Base-by-base conservation (phyloP, 2,888 invertebrate genomes). In the Pegoplata infirma region DNA sequence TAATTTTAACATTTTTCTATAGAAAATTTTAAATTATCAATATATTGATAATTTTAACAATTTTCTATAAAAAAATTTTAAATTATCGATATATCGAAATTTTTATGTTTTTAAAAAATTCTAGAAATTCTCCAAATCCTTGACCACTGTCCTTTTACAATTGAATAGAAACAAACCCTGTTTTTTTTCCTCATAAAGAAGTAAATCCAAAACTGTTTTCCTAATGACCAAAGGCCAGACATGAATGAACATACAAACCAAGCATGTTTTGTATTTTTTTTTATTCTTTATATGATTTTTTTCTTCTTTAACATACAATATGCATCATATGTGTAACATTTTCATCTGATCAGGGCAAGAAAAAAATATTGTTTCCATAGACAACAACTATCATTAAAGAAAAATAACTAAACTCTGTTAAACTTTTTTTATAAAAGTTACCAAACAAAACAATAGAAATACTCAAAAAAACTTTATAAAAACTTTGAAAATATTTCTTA, bases 191-290 rank as follows among this genome's bases (percentile, higher is more conserved):
- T n/a, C n/a, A n/a, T n/a, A n/a, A n/a, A n/a, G n/a, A n/a, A n/a
- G n/a, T n/a, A n/a, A n/a, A n/a, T n/a, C n/a, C n/a, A 25, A 63
- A 49, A 36, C 36, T 25, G 44, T 61, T 47, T 61, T 61, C 32
- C 61, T 49, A 63, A 63, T 63, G 63, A 63, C 49, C 63, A 63
- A 63, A 36, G 63, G 63, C 63, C 49, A 63, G 63, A 63, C 63
- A 63, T 51, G 63, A 21, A 5, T 32, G 32, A 3, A 23, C 8
- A 49, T 49, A 10, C n/a, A 51, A 36, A 36, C 19, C n/a, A n/a
- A 19, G 32, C 5, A 25, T 63, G 12, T 49, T 23, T 12, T 17
- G 1, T 23, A 14, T 25, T 16, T 25, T 12, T 3, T 23, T 59
- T 16, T 21, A 44, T 56, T 19, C 10, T 16, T n/a, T 46, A 46